Evolutionary conservation across 2,113 vertebrate species (phyloP).

Genomic region (Rhinolophus ferrumequinum): DNA sequence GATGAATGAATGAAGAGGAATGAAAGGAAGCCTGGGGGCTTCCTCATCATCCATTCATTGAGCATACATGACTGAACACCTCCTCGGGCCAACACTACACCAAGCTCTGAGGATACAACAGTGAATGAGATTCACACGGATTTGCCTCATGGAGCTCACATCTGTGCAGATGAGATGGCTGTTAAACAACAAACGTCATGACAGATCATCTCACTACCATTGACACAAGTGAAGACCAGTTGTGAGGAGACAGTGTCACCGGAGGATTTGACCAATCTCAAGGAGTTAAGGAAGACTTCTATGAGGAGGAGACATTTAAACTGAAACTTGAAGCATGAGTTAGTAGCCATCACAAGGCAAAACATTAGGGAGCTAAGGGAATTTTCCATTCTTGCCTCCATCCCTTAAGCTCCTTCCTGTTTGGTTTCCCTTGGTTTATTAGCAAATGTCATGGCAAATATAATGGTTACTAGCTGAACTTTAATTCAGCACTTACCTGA

Average conservation of each 20-base stretch:
- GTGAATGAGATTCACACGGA: neutral
- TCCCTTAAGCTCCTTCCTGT: neutral
- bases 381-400: neutral
- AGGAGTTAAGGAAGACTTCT: neutral
- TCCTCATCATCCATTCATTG: neutral
- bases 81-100: neutral
- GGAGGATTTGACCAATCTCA: neutral
- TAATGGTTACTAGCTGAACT: neutral
- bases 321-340: neutral
- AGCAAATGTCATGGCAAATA: neutral
- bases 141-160: neutral
- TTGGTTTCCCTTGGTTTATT: neutral
- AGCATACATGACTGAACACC: neutral
- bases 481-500: neutral
- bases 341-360: neutral
- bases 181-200: neutral
- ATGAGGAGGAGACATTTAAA: neutral
- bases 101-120: neutral
- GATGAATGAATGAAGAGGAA: too few species aligned
- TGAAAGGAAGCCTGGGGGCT: neutral
- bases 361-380: neutral
- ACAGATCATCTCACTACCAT: neutral
- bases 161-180: neutral
- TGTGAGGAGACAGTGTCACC: neutral
- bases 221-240: neutral